Evolutionary conservation across 2,797 vertebrate species (phyloP).

Genomic region (Rhadinocentrus ornatus): DNA sequence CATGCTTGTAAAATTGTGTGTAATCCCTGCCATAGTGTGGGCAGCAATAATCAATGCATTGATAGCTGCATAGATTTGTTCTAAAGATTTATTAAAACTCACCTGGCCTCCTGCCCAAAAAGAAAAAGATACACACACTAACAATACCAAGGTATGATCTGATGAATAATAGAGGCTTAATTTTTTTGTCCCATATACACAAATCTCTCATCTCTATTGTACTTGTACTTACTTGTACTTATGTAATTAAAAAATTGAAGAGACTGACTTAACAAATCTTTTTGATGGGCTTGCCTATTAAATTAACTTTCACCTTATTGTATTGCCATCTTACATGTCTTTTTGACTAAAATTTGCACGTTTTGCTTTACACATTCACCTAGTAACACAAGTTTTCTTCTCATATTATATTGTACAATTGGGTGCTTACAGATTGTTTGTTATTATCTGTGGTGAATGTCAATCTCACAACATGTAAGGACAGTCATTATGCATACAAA

Average conservation of each 20-base stretch:
- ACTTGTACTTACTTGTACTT: neutral
- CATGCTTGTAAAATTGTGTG: slow-evolving; percentile 32
- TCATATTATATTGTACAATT: neutral
- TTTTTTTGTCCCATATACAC: slow-evolving; percentile 4
- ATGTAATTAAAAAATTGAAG: neutral
- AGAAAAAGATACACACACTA: slow-evolving; percentile 29
- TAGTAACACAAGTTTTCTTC: neutral
- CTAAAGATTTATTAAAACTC: slow-evolving; percentile 83
- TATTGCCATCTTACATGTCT: neutral
- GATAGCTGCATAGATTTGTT: slow-evolving; percentile 76
- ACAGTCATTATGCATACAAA: neutral
- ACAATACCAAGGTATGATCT: slow-evolving; percentile 57
- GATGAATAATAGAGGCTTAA: slow-evolving; percentile 22
- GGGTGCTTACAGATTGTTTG: neutral
- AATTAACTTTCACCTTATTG: neutral
- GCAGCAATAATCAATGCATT: slow-evolving; percentile 77
- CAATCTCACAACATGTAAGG: neutral
- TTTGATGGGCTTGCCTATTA: neutral
- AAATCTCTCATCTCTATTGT: neutral
- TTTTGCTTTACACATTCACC: neutral
- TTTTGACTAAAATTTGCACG: neutral
- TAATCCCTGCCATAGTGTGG: slow-evolving; percentile 61
- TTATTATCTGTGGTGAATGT: neutral
- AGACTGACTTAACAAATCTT: neutral
- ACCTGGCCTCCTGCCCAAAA: slow-evolving; percentile 51